Evolutionary conservation across 2,888 invertebrate species (phyloP).

Genomic region (Macaria notata): DNA sequence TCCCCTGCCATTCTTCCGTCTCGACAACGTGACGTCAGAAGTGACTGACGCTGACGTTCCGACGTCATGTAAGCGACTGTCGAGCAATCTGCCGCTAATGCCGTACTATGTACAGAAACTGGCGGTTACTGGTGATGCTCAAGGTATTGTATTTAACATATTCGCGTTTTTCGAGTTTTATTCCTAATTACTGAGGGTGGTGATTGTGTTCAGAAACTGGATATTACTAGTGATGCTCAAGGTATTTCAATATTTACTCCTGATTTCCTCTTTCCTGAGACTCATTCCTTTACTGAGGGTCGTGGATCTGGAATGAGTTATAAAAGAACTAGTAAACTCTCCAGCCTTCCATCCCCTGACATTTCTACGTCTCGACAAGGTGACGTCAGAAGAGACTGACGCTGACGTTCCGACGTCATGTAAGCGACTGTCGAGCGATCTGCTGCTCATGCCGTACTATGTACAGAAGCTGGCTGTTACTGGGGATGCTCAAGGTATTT

Average conservation of each 20-base stretch:
- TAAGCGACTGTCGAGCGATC: slow-evolving; percentile 56
- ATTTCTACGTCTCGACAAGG: slow-evolving; percentile 46
- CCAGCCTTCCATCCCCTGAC: slow-evolving; percentile 59
- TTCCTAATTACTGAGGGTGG: too few relatives aligned
- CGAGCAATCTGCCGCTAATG: slow-evolving; percentile 60
- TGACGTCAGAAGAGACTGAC: slow-evolving; percentile 36
- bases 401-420: slow-evolving; percentile 52
- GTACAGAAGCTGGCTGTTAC: slow-evolving; percentile 60
- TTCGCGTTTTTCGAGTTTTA: neutral
- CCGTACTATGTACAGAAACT: slow-evolving; percentile 63
- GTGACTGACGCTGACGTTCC: slow-evolving; percentile 49
- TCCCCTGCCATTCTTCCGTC: slow-evolving; percentile 55
- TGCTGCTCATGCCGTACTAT: slow-evolving; percentile 63
- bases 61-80: slow-evolving; percentile 51
- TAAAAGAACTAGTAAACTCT: slow-evolving; percentile 54
- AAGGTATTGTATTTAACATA: slow-evolving; percentile 41
- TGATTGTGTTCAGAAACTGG: too few relatives aligned
- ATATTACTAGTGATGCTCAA: too few relatives aligned
- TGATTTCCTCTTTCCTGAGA: too few relatives aligned
- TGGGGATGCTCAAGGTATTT: slow-evolving; percentile 47
- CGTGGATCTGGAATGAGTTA: slow-evolving; percentile 59
- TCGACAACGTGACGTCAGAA: slow-evolving; percentile 34
- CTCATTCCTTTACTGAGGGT: too few relatives aligned
- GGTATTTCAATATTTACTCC: too few relatives aligned
- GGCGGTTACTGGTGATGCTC: slow-evolving; percentile 48